A percentile compares a stretch with the other conserved stretches of the same genome.
phyloP scores from a whole-genome alignment of 2,113 vertebrate genomes.

The Oryctolagus cuniculus region mOryCun1.1 NC_091451.1:43403001-43403500 shows the following conservation, averaged over 20 bases:
- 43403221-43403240: too few relatives aligned
- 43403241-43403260: too few relatives aligned
- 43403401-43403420: too few relatives aligned
- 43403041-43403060: neutral
- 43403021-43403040: neutral
- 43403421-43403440: too few relatives aligned
- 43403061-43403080: neutral
- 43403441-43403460: neutral
- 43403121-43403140: neutral
- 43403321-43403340: neutral
- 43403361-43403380: neutral
- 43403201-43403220: too few relatives aligned
- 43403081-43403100: neutral
- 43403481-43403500: too few relatives aligned
- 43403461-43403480: neutral
- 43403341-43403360: neutral
- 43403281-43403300: neutral
- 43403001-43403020: neutral
- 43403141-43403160: neutral
- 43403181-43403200: fast-evolving
- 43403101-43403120: neutral
- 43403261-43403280: neutral
- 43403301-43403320: neutral
- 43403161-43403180: neutral
- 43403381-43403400: fast-evolving